Percentiles rank a stretch among this genome's conserved stretches.
Conservation (phyloP, 2,113 vertebrate species). For the Hypomesus transpacificus region DNA sequence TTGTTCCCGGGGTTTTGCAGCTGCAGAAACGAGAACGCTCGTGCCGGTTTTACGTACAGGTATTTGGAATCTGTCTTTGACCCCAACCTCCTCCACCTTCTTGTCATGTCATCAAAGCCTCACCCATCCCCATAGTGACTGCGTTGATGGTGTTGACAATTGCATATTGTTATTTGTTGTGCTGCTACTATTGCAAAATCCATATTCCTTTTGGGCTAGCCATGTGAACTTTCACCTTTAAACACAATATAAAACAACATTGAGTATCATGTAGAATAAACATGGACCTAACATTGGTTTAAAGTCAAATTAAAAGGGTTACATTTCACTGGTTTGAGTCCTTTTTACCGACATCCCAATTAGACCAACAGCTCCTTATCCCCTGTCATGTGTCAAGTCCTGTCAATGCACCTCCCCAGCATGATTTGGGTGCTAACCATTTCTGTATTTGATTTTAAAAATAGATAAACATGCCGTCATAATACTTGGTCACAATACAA, state of each 20-base stretch:
- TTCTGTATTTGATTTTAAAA: background rate
- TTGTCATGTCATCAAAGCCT: background rate
- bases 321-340: background rate
- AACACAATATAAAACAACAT: background rate
- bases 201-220: background rate
- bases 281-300: too few relatives aligned
- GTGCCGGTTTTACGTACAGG: constrained; percentile 98
- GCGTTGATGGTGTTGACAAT: background rate
- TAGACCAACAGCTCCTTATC: background rate
- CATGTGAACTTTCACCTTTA: background rate
- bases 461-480: background rate
- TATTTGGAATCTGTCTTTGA: constrained; percentile 65
- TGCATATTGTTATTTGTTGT: background rate
- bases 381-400: background rate
- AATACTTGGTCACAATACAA: background rate
- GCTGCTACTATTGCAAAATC: background rate
- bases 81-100: constrained; percentile 1
- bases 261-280: too few relatives aligned
- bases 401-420: constrained; percentile 10
- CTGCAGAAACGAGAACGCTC: constrained; percentile 99
- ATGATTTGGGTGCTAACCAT: constrained; percentile 11
- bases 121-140: background rate
- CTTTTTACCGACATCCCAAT: background rate
- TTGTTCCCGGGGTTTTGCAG: constrained; percentile 81
- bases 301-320: background rate